phyloP scores from a whole-genome alignment of 1,140 invertebrate genomes.

The Hylaeus volcanicus region DNA sequence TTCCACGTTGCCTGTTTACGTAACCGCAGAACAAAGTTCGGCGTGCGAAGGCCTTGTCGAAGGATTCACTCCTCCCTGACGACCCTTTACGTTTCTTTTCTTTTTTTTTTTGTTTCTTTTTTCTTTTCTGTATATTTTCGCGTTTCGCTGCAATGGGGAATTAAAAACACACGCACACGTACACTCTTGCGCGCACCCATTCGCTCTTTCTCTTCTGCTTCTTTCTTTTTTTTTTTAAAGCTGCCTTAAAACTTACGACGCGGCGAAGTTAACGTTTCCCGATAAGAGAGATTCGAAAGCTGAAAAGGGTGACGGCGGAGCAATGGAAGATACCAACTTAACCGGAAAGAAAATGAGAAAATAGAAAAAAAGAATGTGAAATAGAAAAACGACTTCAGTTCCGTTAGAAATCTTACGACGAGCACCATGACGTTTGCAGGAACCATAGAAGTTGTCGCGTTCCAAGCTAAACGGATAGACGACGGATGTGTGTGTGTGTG shows the following conservation, averaged over 20 bases:
- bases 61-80: constrained; percentile 21
- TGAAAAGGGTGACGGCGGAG: neutral
- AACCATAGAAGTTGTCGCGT: constrained; percentile 41
- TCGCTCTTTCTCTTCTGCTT: constrained; percentile 1
- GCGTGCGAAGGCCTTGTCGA: constrained; percentile 49
- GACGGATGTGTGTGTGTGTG: neutral
- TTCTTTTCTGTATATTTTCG: neutral
- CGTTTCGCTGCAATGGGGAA: no score
- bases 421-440: constrained; percentile 52
- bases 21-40: constrained; percentile 47
- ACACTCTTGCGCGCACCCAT: no score
- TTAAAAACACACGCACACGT: neutral
- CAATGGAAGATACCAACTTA: constrained; percentile 32
- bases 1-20: constrained; percentile 64
- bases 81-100: neutral
- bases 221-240: constrained; percentile 13
- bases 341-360: neutral
- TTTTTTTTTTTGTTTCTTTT: neutral
- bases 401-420: constrained; percentile 40
- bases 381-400: constrained; percentile 25
- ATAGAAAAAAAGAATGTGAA: no score
- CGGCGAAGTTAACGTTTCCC: constrained; percentile 6
- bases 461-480: constrained; percentile 43
- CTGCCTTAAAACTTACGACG: constrained; percentile 28
- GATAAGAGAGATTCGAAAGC: neutral